Evolutionary conservation across 2,113 vertebrate species (phyloP).

Genomic region (Microcebus tavaratra): DNA sequence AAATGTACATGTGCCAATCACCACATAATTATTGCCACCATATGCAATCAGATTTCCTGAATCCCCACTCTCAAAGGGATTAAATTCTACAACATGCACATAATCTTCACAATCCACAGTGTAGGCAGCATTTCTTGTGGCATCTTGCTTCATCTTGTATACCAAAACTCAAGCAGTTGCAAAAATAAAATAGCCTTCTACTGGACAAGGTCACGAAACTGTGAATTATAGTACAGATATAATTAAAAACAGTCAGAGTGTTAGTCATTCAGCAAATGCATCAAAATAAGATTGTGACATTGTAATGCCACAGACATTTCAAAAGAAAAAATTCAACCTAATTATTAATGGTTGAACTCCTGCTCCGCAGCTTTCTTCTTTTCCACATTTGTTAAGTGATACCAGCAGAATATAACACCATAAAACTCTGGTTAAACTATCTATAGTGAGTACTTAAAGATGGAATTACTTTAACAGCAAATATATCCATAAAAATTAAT

Average conservation of each 20-base stretch:
- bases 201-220: constrained; percentile 24
- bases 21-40: constrained; percentile 93
- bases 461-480: neutral
- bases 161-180: constrained; percentile 17
- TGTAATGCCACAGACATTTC: neutral
- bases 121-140: constrained; percentile 88
- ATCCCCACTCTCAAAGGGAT: constrained; percentile 91
- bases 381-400: neutral
- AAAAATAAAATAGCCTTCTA: neutral
- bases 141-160: constrained; percentile 91
- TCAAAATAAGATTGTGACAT: neutral
- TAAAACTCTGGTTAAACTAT: neutral
- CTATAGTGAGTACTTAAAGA: neutral
- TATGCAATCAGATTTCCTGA: constrained; percentile 93
- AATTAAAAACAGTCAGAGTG: neutral
- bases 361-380: neutral
- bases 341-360: neutral
- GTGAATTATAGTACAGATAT: constrained; percentile 7
- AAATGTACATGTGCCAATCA: constrained; percentile 92
- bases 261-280: neutral
- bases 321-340: neutral
- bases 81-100: constrained; percentile 96
- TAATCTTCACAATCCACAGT: constrained; percentile 94
- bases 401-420: neutral
- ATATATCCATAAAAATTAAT: neutral